Percentiles rank a stretch among this genome's conserved stretches.
These are phyloP conservation scores for Coregonus clupeaformis DNA, from an alignment of 2,113 vertebrate genomes.

Conservation along the genomic window DNA sequence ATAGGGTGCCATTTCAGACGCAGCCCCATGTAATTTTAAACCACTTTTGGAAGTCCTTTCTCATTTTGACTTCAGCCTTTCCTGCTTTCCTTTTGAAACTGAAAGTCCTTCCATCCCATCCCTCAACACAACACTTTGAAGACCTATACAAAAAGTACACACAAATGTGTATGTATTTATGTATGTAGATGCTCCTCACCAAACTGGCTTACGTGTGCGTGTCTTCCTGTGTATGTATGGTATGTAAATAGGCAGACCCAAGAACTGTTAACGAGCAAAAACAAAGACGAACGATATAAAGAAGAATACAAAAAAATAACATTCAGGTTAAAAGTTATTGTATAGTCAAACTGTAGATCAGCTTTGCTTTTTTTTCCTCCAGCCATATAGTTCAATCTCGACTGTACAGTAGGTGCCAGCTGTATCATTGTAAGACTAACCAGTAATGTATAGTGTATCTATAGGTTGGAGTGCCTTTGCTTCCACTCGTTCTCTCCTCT, in stretches of 20 bases:
- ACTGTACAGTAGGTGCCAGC: slow-evolving; percentile 97
- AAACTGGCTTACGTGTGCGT: slow-evolving; percentile 88
- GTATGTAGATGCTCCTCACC: slow-evolving; percentile 91
- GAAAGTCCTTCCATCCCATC: no score
- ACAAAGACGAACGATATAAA: slow-evolving; percentile 75
- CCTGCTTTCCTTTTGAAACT: no score
- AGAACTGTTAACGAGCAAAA: slow-evolving; percentile 98
- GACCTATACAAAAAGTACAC: slow-evolving; percentile 30
- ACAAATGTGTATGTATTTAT: slow-evolving; percentile 70
- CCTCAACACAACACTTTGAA: no score
- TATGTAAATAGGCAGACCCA: slow-evolving; percentile 92
- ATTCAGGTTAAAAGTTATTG: slow-evolving; percentile 79
- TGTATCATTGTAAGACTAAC: slow-evolving; percentile 99
- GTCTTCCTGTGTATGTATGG: slow-evolving; percentile 49
- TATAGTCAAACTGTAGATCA: slow-evolving; percentile 93
- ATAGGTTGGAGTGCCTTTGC: slow-evolving; percentile 99
- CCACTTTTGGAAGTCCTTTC: no score
- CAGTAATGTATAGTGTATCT: slow-evolving; percentile 99
- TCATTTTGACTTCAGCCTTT: no score
- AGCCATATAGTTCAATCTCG: slow-evolving; percentile 98
- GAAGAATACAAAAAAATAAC: slow-evolving; percentile 40
- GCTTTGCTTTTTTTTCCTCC: slow-evolving; percentile 83
- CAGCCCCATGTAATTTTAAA: no score
- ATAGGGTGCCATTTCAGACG: no score
- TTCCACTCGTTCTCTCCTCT: slow-evolving; percentile 76